Evolutionary conservation across 2,113 vertebrate species (phyloP), one percentile per base, ranked within the genome.

Genomic region (Cettia cetti): DNA sequence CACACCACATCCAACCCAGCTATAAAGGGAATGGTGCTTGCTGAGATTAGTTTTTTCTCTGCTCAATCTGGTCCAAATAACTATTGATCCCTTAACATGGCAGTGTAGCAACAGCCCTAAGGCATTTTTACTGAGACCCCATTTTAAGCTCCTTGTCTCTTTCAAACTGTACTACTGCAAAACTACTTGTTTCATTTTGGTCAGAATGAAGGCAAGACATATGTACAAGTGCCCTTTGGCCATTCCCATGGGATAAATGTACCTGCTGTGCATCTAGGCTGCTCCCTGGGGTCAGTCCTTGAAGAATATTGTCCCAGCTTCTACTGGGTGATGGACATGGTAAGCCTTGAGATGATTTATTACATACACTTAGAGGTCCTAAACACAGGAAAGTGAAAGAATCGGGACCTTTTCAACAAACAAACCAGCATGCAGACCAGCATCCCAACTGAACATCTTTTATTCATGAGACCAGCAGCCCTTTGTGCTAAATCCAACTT

Each of bases 71-170:
- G 88, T 86, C 76, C 93, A 92, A 92, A 94, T 59, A 57, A 90
- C 47, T 93, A 90, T 68, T 86, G 90, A 94, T 94, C 64, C 68
- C 69, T 91, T 93, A 83, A 86, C 72, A 68, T 39, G 15, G 64
- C 27, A 37, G 85, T 70, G 68, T 83, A 86, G 80, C 85, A 78
- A 47, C 60, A 93, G 56, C 52, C 88, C 44, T 64, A 59, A 37
- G 82, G 85, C 79, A 33, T 86, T 77, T 87, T 56, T 70, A 71
- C n/a, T 7, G 57, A 72, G 10, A 91, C 45, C 47, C 42, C 4
- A 8, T 66, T 96, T 81, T 95, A 95, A 94, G 79, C 63, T 83
- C 23, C 60, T 94, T 52, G 31, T 56, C 50, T 74, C 40, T 93
- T 93, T 92, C 52, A 79, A 65, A 74, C 64, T 27, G 47, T 59